A percentile compares a stretch with the other conserved stretches of the same genome.
phyloP scores from a whole-genome alignment of 2,113 vertebrate species.

The Triplophysa siluroides region DNA sequence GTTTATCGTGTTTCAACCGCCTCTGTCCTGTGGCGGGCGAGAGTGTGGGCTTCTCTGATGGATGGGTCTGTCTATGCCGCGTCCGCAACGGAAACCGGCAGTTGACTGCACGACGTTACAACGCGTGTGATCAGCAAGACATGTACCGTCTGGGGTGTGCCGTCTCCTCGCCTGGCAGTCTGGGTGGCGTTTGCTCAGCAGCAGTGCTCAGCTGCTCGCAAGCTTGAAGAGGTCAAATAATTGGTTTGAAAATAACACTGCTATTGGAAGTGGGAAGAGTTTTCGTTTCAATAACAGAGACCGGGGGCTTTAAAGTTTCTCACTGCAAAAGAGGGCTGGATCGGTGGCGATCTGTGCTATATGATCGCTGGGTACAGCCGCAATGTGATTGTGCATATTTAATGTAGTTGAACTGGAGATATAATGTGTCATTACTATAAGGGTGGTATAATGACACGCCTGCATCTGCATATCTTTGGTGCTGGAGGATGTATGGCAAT shows the following conservation, averaged over 20 bases:
- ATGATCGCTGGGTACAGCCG: not conserved
- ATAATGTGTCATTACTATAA: not conserved
- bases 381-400: not conserved
- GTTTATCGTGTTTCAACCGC: conserved; percentile 34
- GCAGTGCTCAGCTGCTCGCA: not conserved
- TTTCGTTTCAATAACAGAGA: conserved; percentile 31
- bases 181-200: conserved; percentile 36
- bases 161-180: conserved; percentile 15
- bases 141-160: conserved; percentile 25
- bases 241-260: conserved; percentile 41
- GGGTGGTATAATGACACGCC: not conserved
- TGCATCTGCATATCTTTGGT: not conserved
- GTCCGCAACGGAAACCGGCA: conserved; percentile 23
- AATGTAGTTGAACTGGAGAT: not conserved
- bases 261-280: conserved; percentile 54
- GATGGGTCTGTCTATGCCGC: conserved; percentile 47
- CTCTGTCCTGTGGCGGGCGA: conserved; percentile 15
- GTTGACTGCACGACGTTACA: conserved; percentile 7
- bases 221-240: conserved; percentile 35
- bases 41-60: conserved; percentile 36
- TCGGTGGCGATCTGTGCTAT: not conserved
- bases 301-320: not conserved
- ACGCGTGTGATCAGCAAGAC: conserved; percentile 44
- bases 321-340: not conserved
- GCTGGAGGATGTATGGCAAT: not conserved